Evolutionary conservation across 2,888 invertebrate species (phyloP), one percentile per base, ranked within the genome.

Genomic region (Agonopterix heracliana): DNA sequence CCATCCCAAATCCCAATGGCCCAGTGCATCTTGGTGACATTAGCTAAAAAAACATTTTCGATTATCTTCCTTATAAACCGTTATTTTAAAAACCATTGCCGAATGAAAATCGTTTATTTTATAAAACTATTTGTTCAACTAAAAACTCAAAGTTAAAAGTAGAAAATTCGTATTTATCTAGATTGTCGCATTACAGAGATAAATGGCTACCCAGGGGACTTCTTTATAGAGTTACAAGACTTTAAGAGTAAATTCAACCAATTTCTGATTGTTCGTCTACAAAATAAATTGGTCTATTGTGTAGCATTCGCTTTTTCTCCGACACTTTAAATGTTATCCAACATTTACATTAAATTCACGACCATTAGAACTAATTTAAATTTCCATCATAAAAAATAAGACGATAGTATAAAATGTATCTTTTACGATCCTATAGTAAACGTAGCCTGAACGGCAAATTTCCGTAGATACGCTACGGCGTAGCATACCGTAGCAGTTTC

Each of bases 151-250:
- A 40, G 40, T 40, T n/a, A 40, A 7, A 40, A 40, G 40, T 11
- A 11, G 40, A 40, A 26, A 26, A 26, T 26, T 5, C 26, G 26
- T 26, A 26, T 26, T 26, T 26, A 26, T 26, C 26, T 26, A 26
- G 26, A 26, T 26, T 44, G 47, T 34, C 47, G 41, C 44, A 47
- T 41, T 44, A 44, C 44, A 36, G 44, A 47, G 47, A 50, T 41
- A 41, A 50, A 50, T 40, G 45, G 38, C 41, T 17, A 47, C 36
- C 50, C 40, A 38, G 50, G 26, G 50, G 36, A 41, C 47, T 45
- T 41, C 45, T 47, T 45, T 41, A 45, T 45, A 47, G 44, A 50
- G 47, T 40, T 47, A 50, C 42, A 42, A 40, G 34, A 47, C 48
- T 45, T 47, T 50, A 44, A 34, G 50, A 44, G 45, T 17, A 47